Evolutionary conservation across 2,888 invertebrate genomes (phyloP), one percentile per base, ranked within the genome.

Genomic region (Lasioglossum oenotherae): DNA sequence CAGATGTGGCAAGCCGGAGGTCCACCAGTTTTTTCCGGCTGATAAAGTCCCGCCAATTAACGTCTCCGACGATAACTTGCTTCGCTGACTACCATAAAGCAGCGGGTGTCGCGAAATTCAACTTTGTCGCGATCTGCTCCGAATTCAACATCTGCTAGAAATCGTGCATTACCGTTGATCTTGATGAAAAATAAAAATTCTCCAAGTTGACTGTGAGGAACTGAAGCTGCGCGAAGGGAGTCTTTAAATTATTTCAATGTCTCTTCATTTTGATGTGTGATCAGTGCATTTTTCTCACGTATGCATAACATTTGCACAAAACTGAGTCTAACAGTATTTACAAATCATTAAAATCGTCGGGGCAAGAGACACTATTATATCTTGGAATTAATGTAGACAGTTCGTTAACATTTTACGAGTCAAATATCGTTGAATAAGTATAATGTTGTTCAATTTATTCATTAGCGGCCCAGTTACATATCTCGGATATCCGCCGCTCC

Each of bases 1-100:
- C 77, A 71, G 80, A 82, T 79, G 87, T 41, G 85, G 77, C 53
- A 53, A 64, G 64, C 38, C 14, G 71, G 74, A 27, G 73, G 35
- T 49, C 46, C 35, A 81, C 80, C 71, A 69, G 76, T 27, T 85
- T 88, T 88, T 86, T 85, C 89, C 78, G 76, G 64, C 78, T 83
- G 86, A 89, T 86, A 77, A 90, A 86, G 53, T 85, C 85, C 72
- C 72, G 79, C 74, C 89, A 90, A 89, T 89, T 89, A 89, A 88
- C 80, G 80, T 80, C 84, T 64, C 38, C 64, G 60, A 10, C 67
- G 80, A 82, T 86, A 86, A 85, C 74, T 84, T 64, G 74, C 53
- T 81, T 72, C 71, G 72, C 60, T 44, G 38, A 23, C 57, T n/a
- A 72, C 69, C 41, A 84, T 82, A 78, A 84, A 82, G 53, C 80